Percentiles rank a stretch among this genome's conserved stretches.
phyloP scores from a whole-genome alignment of 2,113 vertebrate genomes.

The Zosterops japonicus region DNA sequence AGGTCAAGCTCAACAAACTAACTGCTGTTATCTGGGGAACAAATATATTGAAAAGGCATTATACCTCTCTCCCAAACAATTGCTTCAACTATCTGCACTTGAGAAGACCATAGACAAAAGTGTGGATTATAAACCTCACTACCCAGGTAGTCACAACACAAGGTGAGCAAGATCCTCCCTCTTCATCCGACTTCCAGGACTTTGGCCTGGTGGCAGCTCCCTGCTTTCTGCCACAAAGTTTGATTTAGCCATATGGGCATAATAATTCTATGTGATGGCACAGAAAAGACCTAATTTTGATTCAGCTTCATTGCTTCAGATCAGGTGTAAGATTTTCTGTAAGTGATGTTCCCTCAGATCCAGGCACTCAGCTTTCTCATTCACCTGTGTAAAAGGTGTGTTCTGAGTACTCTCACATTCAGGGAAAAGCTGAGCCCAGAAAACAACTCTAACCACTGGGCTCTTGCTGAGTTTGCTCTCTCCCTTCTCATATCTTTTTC shows the following conservation, averaged over 20 bases:
- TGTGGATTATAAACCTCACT: neutral
- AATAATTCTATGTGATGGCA: neutral
- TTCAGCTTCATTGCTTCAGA: neutral
- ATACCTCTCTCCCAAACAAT: neutral
- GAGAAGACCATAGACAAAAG: neutral
- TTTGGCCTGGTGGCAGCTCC: neutral
- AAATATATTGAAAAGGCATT: neutral
- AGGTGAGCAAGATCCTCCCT: neutral
- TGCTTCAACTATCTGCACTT: neutral
- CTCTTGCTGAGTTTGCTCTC: rapidly evolving
- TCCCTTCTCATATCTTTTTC: neutral
- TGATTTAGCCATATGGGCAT: neutral
- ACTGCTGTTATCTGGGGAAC: neutral
- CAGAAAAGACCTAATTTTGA: neutral
- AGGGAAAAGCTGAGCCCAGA: neutral
- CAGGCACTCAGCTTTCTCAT: neutral
- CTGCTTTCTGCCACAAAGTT: neutral
- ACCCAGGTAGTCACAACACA: neutral
- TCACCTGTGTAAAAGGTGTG: rapidly evolving
- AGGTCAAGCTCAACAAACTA: neutral
- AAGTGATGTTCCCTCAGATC: neutral
- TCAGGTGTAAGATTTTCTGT: neutral
- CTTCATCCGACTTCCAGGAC: neutral
- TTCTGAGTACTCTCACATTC: neutral
- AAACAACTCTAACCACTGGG: neutral